These are phyloP conservation scores for Tiliacea aurago DNA, from an alignment of 2,888 invertebrate genomes.

Conservation along the genomic window DNA sequence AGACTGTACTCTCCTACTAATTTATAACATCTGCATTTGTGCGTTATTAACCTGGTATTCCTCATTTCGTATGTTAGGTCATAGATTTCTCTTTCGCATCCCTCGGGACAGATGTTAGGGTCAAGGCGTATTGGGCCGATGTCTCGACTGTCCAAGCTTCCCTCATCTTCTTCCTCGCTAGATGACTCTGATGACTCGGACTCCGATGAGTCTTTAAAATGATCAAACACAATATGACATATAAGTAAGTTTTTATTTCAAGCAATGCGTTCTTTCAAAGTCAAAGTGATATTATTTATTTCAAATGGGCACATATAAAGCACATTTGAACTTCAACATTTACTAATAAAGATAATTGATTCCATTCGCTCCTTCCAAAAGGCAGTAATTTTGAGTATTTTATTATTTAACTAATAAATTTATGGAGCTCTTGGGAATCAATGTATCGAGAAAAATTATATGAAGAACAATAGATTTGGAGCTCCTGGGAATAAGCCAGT, in stretches of 20 bases:
- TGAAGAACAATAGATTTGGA: too few relatives aligned
- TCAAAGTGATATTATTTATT: too few relatives aligned
- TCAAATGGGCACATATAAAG: too few relatives aligned
- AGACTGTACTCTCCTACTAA: too few relatives aligned
- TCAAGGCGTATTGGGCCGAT: constrained; percentile 92
- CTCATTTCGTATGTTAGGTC: constrained; percentile 92
- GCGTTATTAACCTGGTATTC: constrained; percentile 85
- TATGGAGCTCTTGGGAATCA: too few relatives aligned
- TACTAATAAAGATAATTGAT: too few relatives aligned
- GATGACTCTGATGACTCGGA: constrained; percentile 90
- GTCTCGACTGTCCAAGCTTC: constrained; percentile 92
- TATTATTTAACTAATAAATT: too few relatives aligned
- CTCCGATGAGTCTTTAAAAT: constrained; percentile 78
- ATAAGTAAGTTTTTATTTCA: neutral
- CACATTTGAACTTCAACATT: too few relatives aligned
- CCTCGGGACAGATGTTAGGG: constrained; percentile 93
- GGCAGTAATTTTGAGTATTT: too few relatives aligned
- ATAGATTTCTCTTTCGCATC: constrained; percentile 93
- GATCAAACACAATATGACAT: neutral
- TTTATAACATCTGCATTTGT: neutral
- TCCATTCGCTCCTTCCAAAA: too few relatives aligned
- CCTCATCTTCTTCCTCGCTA: constrained; percentile 91
- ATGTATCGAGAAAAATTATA: too few relatives aligned
- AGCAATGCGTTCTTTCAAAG: neutral
- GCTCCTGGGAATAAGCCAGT: too few relatives aligned